These are phyloP conservation scores for Hepsetus odoe DNA, from an alignment of 2,113 vertebrate species.

Conservation along the genomic window DNA sequence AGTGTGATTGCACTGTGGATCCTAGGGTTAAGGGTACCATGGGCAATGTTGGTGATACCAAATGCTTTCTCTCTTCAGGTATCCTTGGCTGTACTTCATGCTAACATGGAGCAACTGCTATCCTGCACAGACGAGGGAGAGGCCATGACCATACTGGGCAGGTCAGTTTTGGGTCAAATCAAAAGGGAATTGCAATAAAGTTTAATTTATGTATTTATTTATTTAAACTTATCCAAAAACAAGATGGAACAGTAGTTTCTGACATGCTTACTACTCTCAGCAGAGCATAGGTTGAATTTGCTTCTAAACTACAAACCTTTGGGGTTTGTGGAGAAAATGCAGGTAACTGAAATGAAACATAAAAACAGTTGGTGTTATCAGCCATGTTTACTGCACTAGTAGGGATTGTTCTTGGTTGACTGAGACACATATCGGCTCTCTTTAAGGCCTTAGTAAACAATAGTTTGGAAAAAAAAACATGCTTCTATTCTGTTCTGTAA, in stretches of 20 bases:
- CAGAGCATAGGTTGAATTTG: background rate
- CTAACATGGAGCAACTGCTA: constrained; percentile 89
- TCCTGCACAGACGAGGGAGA: constrained; percentile 92
- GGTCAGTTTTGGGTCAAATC: constrained; percentile 70
- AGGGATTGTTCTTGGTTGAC: too few relatives aligned
- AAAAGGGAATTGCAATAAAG: background rate
- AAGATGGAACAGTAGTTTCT: background rate
- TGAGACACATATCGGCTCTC: too few relatives aligned
- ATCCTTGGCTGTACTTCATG: constrained; percentile 91
- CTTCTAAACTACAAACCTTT: background rate
- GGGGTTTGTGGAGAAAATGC: too few relatives aligned
- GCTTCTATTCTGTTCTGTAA: too few relatives aligned
- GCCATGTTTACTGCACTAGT: too few relatives aligned
- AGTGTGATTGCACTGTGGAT: too few relatives aligned
- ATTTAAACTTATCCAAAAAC: background rate
- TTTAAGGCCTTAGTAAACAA: too few relatives aligned
- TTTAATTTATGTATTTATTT: background rate
- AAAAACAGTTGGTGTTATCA: too few relatives aligned
- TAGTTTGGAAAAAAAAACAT: too few relatives aligned
- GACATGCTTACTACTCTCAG: background rate
- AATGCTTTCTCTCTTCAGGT: constrained; percentile 64
- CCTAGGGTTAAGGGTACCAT: too few relatives aligned
- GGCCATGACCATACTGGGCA: constrained; percentile 96
- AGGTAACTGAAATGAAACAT: too few relatives aligned
- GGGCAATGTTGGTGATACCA: background rate